These are phyloP conservation scores for Scomber scombrus DNA, from an alignment of 2,113 vertebrate genomes.

Conservation along the genomic window DNA sequence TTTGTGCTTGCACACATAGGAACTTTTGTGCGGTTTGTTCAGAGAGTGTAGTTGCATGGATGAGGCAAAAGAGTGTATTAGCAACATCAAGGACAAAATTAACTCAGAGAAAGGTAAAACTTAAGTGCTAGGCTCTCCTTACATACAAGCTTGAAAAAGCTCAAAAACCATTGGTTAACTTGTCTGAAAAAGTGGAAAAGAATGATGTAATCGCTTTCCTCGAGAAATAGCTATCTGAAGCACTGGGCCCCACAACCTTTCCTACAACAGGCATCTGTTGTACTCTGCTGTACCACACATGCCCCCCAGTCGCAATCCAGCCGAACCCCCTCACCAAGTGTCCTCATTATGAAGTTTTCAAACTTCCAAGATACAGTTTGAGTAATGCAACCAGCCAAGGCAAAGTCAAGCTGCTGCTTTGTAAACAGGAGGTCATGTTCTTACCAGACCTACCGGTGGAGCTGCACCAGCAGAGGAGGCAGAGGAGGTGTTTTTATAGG, in stretches of 20 bases:
- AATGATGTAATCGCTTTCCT: neutral
- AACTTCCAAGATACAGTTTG: constrained; percentile 6
- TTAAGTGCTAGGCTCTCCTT: neutral
- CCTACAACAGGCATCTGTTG: neutral
- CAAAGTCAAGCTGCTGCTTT: neutral
- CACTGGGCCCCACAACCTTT: neutral
- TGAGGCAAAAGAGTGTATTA: neutral
- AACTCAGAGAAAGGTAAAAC: neutral
- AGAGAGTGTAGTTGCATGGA: too few species aligned
- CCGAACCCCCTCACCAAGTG: neutral
- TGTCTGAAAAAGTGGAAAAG: neutral
- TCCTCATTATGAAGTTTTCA: constrained; percentile 8
- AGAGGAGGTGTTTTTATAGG: neutral
- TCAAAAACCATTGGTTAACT: neutral
- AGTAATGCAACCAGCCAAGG: neutral
- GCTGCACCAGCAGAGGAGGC: neutral
- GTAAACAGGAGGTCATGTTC: neutral
- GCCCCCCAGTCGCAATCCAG: neutral
- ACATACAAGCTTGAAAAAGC: neutral
- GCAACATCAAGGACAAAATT: constrained; percentile 1
- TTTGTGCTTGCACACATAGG: too few species aligned
- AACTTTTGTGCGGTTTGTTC: too few species aligned
- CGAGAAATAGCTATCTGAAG: neutral
- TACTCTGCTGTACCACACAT: neutral
- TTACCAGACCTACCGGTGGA: neutral